These are phyloP conservation scores for Xenopus borealis DNA, from an alignment of 2,113 vertebrate genomes.

Conservation along the genomic window DNA sequence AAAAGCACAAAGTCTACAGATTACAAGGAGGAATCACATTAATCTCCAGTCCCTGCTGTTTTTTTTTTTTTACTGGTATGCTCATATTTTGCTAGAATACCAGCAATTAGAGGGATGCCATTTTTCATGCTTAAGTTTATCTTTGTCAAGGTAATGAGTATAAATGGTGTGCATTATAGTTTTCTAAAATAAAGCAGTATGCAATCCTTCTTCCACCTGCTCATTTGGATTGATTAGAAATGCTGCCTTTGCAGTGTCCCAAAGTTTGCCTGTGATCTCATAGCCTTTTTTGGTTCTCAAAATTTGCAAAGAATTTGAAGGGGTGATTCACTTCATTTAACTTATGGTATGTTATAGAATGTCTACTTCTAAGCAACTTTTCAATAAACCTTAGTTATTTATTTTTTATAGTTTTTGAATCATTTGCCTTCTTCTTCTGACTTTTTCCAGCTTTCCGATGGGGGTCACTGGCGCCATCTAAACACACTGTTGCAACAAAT, in stretches of 20 bases:
- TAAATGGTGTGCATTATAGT: constrained; percentile 45
- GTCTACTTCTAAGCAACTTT: no score
- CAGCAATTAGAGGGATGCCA: constrained; percentile 31
- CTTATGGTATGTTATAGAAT: no score
- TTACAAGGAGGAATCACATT: constrained; percentile 32
- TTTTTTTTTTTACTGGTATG: constrained; percentile 27
- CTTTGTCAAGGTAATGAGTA: constrained; percentile 47
- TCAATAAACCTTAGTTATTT: no score
- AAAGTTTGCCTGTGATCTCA: constrained; percentile 1
- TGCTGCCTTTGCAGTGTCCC: constrained; percentile 20
- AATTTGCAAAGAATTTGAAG: no score
- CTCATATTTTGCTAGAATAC: constrained; percentile 31
- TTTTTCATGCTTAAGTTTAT: constrained; percentile 46
- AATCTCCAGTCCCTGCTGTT: constrained; percentile 18
- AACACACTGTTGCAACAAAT: no score
- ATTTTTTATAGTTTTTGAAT: no score
- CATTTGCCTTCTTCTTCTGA: no score
- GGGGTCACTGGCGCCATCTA: no score
- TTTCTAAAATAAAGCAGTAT: constrained; percentile 38
- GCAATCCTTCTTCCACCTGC: constrained; percentile 37
- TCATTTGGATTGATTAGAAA: constrained; percentile 33
- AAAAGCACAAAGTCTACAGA: constrained; percentile 43
- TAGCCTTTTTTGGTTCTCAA: no score
- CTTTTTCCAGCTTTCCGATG: no score
- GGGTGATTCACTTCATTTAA: no score